Evolutionary conservation across 2,888 invertebrate species (phyloP), one percentile per base, ranked within the genome.

Genomic region (Polydrusus tereticollis): DNA sequence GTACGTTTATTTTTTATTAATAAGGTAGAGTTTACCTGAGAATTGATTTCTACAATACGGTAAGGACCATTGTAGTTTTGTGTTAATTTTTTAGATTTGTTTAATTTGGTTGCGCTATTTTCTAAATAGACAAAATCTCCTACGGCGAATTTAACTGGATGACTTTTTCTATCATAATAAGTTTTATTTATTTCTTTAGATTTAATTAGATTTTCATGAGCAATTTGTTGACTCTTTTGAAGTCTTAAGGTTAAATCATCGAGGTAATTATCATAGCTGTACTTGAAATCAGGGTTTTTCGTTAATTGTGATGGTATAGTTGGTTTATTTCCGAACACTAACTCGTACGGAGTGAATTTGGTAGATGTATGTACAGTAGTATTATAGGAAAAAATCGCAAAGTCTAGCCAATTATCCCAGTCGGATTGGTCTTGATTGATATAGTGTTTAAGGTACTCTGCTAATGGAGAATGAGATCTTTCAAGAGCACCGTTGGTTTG

Each of bases 371-470:
- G 82, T n/a, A 76, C 64, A 16, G 75, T 72, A 5, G 80, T 79
- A 50, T 82, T 82, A 59, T 83, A 82, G 0, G 81, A 78, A 58
- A 82, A 81, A 78, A 83, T 81, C 2, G 80, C 80, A 62, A 78
- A 78, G 36, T 78, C 75, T 8, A 83, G 21, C 77, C 78, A 80
- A 62, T 79, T 50, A 55, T 83, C 82, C 82, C 83, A 84, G 72
- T 83, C 77, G 1, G 69, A 75, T 76, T 80, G 80, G 18, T 82
- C 75, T 65, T 75, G 18, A 16, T 80, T 80, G 3, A 83, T 78
- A 69, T 78, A 84, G 73, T 82, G 82, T 77, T 81, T 81, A 6
- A 84, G 45, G 74, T 81, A 82, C 8, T 82, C 80, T 0, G 73
- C 75, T 12, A 84, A 55, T 0, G 81, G 81, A n/a, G 73, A 52